These are phyloP conservation scores for Capromys pilorides DNA, from an alignment of 2,797 vertebrate genomes.

Conservation along the genomic window DNA sequence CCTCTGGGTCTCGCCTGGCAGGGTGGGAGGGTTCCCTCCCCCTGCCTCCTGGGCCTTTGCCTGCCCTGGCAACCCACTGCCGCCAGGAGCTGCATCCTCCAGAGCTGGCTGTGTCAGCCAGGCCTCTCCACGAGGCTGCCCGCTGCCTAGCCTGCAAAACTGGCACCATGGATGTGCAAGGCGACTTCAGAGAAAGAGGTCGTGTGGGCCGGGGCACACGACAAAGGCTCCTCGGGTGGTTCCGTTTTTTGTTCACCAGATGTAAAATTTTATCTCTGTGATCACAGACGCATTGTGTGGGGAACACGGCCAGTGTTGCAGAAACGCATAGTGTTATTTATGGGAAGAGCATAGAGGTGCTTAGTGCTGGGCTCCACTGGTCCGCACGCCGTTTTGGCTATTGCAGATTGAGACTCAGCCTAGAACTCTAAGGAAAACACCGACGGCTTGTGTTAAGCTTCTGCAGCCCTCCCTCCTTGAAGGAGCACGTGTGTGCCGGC, in stretches of 20 bases:
- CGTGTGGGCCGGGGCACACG: neutral
- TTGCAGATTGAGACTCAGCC: neutral
- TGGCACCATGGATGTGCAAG: accelerated
- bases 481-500: neutral
- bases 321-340: neutral
- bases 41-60: neutral
- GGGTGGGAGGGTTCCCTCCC: too few species aligned
- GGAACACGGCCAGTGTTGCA: neutral
- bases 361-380: neutral
- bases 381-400: neutral
- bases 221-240: neutral
- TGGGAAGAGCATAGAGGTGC: neutral
- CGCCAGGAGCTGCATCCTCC: neutral
- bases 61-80: too few species aligned
- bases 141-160: neutral
- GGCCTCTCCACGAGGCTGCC: neutral
- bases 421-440: neutral
- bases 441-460: neutral
- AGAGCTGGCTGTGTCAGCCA: neutral
- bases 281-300: neutral
- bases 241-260: neutral
- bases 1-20: neutral
- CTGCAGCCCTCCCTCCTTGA: neutral
- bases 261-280: neutral
- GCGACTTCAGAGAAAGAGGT: neutral